These are phyloP conservation scores for Drosophila dunni DNA, from an alignment of 1,140 invertebrate genomes.

Conservation along the genomic window DNA sequence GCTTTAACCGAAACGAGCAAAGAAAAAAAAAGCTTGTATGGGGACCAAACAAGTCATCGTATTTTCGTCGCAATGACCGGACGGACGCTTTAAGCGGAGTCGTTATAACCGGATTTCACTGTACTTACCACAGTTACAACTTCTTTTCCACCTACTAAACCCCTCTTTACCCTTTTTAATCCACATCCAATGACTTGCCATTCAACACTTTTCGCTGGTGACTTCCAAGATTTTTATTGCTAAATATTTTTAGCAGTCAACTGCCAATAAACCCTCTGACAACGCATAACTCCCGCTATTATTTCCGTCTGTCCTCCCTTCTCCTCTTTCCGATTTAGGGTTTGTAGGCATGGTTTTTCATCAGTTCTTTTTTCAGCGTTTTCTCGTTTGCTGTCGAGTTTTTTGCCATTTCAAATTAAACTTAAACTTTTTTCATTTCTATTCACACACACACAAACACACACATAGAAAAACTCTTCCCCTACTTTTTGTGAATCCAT, in stretches of 20 bases:
- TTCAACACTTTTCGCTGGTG: conserved; percentile 26
- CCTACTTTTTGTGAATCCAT: conserved; percentile 43
- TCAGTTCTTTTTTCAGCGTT: conserved; percentile 37
- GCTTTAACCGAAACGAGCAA: too few species aligned
- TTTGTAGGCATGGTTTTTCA: conserved; percentile 36
- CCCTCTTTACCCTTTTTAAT: conserved; percentile 11
- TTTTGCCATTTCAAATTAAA: conserved; percentile 80
- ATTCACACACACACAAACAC: conserved; percentile 57
- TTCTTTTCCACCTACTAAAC: not conserved
- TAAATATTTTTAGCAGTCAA: conserved; percentile 51
- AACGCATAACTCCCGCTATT: conserved; percentile 48
- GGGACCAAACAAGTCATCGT: too few species aligned
- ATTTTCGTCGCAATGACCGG: too few species aligned
- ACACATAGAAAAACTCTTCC: conserved; percentile 55
- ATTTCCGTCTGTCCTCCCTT: conserved; percentile 36
- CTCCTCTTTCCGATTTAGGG: conserved; percentile 4
- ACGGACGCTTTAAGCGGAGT: too few species aligned
- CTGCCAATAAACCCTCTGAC: conserved; percentile 63
- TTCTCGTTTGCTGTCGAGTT: conserved; percentile 48
- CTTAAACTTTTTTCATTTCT: conserved; percentile 80
- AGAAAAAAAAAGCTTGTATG: too few species aligned
- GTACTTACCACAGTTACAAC: too few species aligned
- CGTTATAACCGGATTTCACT: too few species aligned
- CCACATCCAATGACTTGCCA: not conserved
- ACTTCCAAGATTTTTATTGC: conserved; percentile 61